A percentile compares a stretch with the other conserved stretches of the same genome.
phyloP scores from a whole-genome alignment of 2,113 vertebrate species.

The Aegotheles bennettii region DNA sequence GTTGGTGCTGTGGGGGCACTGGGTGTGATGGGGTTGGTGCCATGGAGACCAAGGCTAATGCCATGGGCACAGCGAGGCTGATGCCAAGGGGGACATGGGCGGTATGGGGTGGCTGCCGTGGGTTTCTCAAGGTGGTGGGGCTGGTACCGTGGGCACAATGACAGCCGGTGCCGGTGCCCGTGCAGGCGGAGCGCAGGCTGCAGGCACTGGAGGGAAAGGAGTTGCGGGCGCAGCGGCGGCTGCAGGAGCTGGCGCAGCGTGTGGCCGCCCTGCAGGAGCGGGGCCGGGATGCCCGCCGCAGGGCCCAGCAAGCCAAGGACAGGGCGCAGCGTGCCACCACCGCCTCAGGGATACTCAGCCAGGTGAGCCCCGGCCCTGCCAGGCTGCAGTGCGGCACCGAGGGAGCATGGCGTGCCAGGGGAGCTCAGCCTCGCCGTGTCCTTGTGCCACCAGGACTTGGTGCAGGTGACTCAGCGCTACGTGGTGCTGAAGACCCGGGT shows the following conservation, averaged over 20 bases:
- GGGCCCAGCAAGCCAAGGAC: constrained; percentile 67
- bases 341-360: constrained; percentile 54
- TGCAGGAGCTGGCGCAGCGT: constrained; percentile 68
- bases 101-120: rapidly evolving
- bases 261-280: constrained; percentile 68
- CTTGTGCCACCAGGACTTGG: constrained; percentile 67
- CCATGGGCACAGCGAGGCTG: background rate
- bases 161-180: background rate
- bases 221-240: constrained; percentile 62
- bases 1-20: rapidly evolving
- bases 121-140: background rate
- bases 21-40: rapidly evolving
- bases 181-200: constrained; percentile 60
- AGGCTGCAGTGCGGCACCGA: rapidly evolving
- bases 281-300: constrained; percentile 50
- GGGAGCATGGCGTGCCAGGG: rapidly evolving
- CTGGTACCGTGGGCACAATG: rapidly evolving
- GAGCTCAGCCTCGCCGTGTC: background rate
- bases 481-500: constrained; percentile 69
- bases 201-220: constrained; percentile 66
- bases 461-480: constrained; percentile 67
- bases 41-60: background rate
- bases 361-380: constrained; percentile 37
- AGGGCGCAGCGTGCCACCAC: constrained; percentile 64
- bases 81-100: background rate